Base-by-base conservation (phyloP, 53 echinoderm and acorn worm species). In the Glandiceps talaboti region DNA sequence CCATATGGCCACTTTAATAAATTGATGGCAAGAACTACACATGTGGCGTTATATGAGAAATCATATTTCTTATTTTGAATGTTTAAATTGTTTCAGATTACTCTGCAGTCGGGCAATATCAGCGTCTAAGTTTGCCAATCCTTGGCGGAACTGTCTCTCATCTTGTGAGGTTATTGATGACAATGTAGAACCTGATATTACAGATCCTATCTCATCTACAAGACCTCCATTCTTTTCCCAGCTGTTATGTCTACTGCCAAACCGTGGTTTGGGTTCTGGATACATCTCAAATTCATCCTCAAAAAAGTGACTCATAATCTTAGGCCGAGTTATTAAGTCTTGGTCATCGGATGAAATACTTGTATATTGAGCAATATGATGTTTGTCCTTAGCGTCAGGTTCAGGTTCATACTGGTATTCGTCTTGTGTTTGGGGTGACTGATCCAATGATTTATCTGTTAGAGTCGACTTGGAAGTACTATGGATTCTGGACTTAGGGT, bases 121-220 rank as follows among this genome's bases (percentile, higher is more conserved):
- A 0, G 87, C 80, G 78, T 94, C 94, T 33, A 94, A 77, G 28
- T 89, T 91, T 28, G 83, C 83, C 14, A 94, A 84, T 14, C 94
- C 94, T 27, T 89, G 83, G 45, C 91, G 94, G 76, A 94, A 94
- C 84, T 92, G 90, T 14, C 84, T 84, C 74, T 94, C 94, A 83
- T 90, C 90, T 30, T 88, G 88, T 30, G 91, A 85, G 20, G 94
- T 92, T 29, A 94, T 81, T 26, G 94, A 89, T 20, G 94, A 94
- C 32, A 87, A 74, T 0, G 91, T 94, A 1, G 92, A 92, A 32
- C 88, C 93, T 0, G 93, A 90, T 29, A 84, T 78, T 27, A 77
- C 77, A 0, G 93, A 93, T n/a, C 29, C 86, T 6, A 45, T 45
- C 6, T 45, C 64, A 45, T 45, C 64, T 20, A 20, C 6, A 45